phyloP scores from a whole-genome alignment of 2,113 vertebrate genomes.

The Empidonax alnorum region DNA sequence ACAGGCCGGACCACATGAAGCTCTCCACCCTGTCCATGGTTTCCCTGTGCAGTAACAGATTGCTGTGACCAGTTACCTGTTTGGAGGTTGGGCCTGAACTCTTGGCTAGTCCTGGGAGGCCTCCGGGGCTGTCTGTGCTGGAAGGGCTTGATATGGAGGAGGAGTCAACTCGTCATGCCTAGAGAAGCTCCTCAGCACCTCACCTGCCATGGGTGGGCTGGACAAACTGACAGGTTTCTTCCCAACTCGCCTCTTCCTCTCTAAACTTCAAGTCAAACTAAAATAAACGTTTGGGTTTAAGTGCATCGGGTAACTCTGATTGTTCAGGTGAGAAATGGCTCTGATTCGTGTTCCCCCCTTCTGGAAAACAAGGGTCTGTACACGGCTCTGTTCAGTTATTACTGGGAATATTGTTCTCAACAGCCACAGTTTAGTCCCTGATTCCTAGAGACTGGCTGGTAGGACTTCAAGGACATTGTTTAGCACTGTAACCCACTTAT shows the following conservation, averaged over 20 bases:
- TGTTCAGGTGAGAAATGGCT: neutral
- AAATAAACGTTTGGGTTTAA: slow-evolving; percentile 78
- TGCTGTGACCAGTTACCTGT: slow-evolving; percentile 83
- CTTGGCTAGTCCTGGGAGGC: slow-evolving; percentile 81
- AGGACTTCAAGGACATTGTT: neutral
- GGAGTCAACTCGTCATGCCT: slow-evolving; percentile 90
- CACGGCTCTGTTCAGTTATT: neutral
- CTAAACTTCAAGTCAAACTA: slow-evolving; percentile 95
- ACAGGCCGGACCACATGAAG: slow-evolving; percentile 5
- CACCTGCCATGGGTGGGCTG: slow-evolving; percentile 80
- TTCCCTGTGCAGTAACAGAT: slow-evolving; percentile 48
- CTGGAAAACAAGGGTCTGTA: neutral
- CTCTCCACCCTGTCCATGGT: slow-evolving; percentile 53
- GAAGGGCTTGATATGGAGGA: slow-evolving; percentile 86
- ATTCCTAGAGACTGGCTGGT: neutral
- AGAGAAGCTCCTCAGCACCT: slow-evolving; percentile 90
- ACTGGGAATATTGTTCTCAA: neutral
- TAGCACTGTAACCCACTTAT: neutral
- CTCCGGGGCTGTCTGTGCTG: slow-evolving; percentile 82
- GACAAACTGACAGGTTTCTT: slow-evolving; percentile 92
- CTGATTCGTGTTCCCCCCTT: neutral
- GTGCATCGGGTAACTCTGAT: slow-evolving; percentile 64
- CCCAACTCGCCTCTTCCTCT: slow-evolving; percentile 93
- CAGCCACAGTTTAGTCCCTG: neutral
- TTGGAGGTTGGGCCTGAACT: slow-evolving; percentile 89